Percentiles rank a stretch among this genome's conserved stretches.
phyloP scores from a whole-genome alignment of 2,113 vertebrate genomes.

The Gracilinanus agilis region DNA sequence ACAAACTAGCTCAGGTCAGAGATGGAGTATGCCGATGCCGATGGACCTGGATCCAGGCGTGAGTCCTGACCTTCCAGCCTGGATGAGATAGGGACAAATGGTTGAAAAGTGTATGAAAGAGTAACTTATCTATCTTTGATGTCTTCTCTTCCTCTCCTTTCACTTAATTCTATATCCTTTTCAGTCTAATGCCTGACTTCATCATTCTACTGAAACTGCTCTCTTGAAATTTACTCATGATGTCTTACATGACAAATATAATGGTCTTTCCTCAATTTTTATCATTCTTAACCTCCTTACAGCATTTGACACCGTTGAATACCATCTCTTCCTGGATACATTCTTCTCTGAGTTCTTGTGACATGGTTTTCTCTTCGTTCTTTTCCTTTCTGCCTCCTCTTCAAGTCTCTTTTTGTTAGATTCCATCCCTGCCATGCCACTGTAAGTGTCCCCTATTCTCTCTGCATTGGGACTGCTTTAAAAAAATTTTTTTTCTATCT shows the following conservation, averaged over 20 bases:
- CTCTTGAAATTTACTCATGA: neutral
- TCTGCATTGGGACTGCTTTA: neutral
- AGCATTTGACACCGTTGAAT: neutral
- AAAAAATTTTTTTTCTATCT: neutral
- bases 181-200: neutral
- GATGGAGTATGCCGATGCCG: neutral
- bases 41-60: too few species aligned
- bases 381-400: neutral
- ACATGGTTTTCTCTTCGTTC: neutral
- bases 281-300: neutral
- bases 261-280: neutral
- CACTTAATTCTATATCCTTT: neutral
- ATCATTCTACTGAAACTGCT: neutral
- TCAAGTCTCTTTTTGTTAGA: neutral
- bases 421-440: neutral
- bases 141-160: neutral
- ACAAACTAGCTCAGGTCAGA: neutral
- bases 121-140: neutral
- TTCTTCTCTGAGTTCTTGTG: neutral
- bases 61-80: neutral
- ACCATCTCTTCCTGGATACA: neutral
- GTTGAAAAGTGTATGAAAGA: neutral
- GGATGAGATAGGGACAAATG: neutral
- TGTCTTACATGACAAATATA: neutral
- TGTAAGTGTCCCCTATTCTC: neutral